Conservation (phyloP, 2,113 vertebrate genomes). For the Anolis carolinensis region DNA sequence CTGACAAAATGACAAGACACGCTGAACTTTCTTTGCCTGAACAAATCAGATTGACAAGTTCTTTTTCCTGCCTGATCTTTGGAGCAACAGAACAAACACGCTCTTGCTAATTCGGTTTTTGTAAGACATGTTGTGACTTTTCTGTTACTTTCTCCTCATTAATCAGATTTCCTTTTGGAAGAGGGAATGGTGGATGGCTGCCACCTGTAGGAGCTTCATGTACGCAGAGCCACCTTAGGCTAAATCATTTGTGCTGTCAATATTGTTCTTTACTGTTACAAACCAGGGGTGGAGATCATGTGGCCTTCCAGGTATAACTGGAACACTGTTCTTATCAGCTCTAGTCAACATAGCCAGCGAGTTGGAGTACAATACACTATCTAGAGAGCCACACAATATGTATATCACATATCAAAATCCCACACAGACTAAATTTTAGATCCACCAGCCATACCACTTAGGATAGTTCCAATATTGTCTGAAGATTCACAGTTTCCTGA, state of each 20-base stretch:
- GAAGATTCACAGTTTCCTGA: background rate
- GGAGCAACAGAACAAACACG: background rate
- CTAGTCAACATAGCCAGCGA: too few relatives aligned
- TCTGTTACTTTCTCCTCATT: constrained; percentile 10
- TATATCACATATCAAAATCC: background rate
- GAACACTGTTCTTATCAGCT: too few relatives aligned
- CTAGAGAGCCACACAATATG: too few relatives aligned
- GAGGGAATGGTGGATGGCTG: background rate
- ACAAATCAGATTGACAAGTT: constrained; percentile 16
- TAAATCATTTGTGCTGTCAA: constrained; percentile 6
- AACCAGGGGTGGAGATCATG: too few relatives aligned
- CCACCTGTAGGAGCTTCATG: background rate
- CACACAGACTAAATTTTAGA: background rate
- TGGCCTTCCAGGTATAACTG: too few relatives aligned
- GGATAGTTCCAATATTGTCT: background rate
- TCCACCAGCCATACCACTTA: background rate
- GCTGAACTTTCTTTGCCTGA: background rate
- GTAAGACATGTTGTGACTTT: background rate
- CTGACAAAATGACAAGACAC: background rate
- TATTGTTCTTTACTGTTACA: background rate
- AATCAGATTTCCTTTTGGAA: constrained; percentile 17
- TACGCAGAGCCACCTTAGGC: background rate
- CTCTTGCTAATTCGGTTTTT: constrained; percentile 6
- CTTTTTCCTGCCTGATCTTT: constrained; percentile 25
- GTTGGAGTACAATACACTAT: background rate